A percentile compares a stretch with the other conserved stretches of the same genome.
Conservation (phyloP, 2,797 vertebrate species). For the Varecia variegata region DNA sequence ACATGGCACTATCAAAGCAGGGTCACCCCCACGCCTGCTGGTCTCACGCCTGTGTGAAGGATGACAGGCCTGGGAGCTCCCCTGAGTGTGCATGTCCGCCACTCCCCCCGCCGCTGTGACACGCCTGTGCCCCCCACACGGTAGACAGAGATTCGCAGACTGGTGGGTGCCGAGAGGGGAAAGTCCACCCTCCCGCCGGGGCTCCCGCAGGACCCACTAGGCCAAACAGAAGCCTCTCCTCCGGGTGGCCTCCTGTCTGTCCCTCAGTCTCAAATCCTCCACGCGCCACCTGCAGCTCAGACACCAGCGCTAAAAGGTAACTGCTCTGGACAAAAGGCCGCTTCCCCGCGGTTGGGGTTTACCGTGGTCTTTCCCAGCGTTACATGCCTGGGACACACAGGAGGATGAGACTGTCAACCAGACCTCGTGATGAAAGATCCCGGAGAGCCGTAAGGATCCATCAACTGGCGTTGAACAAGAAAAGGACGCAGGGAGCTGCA, state of each 20-base stretch:
- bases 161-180: accelerated
- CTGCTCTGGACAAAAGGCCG: not conserved
- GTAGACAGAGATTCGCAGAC: not conserved
- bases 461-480: not conserved
- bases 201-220: no score
- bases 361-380: not conserved
- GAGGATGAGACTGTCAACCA: no score
- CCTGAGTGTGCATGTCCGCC: not conserved
- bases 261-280: not conserved
- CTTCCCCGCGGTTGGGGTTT: not conserved
- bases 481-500: not conserved
- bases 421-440: not conserved
- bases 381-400: not conserved
- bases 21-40: not conserved
- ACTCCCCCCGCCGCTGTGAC: not conserved
- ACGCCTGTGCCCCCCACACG: accelerated
- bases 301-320: not conserved
- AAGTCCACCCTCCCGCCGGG: not conserved
- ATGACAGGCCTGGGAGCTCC: not conserved
- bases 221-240: not conserved
- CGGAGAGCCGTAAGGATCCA: not conserved
- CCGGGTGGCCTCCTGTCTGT: not conserved
- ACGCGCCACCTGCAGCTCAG: not conserved
- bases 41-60: not conserved
- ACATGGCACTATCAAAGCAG: not conserved